Evolutionary conservation across 2,888 invertebrate genomes (phyloP), one percentile per base, ranked within the genome.

Genomic region (Magallana nippona): DNA sequence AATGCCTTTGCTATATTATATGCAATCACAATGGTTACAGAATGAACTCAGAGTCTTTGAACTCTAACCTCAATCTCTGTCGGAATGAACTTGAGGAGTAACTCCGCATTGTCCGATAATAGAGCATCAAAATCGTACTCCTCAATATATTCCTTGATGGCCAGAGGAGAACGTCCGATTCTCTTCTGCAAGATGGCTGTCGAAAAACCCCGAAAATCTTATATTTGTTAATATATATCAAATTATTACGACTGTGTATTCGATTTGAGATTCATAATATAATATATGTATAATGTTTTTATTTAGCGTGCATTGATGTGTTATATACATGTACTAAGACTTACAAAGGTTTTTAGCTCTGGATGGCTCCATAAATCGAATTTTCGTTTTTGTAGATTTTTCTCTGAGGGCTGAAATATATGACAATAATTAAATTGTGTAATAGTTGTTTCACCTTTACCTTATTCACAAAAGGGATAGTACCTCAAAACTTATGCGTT

Each of bases 71-170:
- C 89, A 15, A 85, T 86, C 71, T 87, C 88, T 13, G 89, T 87
- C 3, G 90, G 90, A 32, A 89, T 81, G 77, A 88, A 89, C 22
- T 88, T 87, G 22, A 88, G 85, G 3, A 90, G 85, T 13, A 88
- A 80, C 32, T 88, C 86, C 8, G 89, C 89, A 63, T 85, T 85
- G 60, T 90, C 89, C 13, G 86, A 86, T 0, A 86, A 80, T 0
- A 90, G 84, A 2, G 60, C 63, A 10, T 84, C 83, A 13, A 84
- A 55, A 58, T 89, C 87, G 81, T 85, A 89, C 13, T 79, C 57
- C 22, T 88, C 86, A 32, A 89, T 86, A 81, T 84, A 87, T 13
- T 86, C 81, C 60, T 82, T 86, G 32, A 89, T 84, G 0, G 81
- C 83, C 19, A 78, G 58, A 13, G 81, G 44, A 78, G 83, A 13